Conservation (phyloP, 2,888 invertebrate species). For the Ischnus inquisitorius region DNA sequence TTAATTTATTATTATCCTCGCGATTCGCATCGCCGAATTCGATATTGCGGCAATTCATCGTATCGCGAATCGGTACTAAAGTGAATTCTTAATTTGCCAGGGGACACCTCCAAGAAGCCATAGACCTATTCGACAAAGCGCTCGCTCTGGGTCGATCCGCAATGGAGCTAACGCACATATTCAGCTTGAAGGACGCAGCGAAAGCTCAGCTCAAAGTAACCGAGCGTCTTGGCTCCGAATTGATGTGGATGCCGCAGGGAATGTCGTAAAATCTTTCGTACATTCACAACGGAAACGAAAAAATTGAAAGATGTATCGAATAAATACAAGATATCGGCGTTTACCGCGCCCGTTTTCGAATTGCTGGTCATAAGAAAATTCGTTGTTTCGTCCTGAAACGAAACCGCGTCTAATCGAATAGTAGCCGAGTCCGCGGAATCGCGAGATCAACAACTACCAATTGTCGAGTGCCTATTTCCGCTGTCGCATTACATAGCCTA, state of each 20-base stretch:
- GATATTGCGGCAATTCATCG: not conserved
- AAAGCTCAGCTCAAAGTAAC: slow-evolving; percentile 94
- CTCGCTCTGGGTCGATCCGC: slow-evolving; percentile 94
- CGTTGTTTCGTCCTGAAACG: slow-evolving; percentile 29
- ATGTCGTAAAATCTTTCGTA: slow-evolving; percentile 66
- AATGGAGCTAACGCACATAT: slow-evolving; percentile 96
- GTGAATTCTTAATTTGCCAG: slow-evolving; percentile 85
- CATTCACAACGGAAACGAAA: slow-evolving; percentile 21
- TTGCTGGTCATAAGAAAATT: slow-evolving; percentile 35
- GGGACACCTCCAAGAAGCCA: slow-evolving; percentile 93
- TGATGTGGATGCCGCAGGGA: slow-evolving; percentile 77
- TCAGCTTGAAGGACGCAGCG: slow-evolving; percentile 95
- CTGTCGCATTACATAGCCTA: slow-evolving; percentile 46
- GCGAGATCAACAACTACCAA: slow-evolving; percentile 32
- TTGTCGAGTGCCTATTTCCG: slow-evolving; percentile 63
- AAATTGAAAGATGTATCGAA: slow-evolving; percentile 55
- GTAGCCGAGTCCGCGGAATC: not conserved
- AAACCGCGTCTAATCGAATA: slow-evolving; percentile 34
- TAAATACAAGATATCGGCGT: slow-evolving; percentile 43
- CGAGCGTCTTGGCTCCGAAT: slow-evolving; percentile 90
- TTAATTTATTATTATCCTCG: no score
- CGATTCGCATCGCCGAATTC: not conserved
- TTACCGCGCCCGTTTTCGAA: not conserved
- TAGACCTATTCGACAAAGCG: slow-evolving; percentile 95
- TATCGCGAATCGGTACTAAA: not conserved